Evolutionary conservation across 2,888 invertebrate genomes (phyloP).

Genomic region (Drosophila quasianomalipes): DNA sequence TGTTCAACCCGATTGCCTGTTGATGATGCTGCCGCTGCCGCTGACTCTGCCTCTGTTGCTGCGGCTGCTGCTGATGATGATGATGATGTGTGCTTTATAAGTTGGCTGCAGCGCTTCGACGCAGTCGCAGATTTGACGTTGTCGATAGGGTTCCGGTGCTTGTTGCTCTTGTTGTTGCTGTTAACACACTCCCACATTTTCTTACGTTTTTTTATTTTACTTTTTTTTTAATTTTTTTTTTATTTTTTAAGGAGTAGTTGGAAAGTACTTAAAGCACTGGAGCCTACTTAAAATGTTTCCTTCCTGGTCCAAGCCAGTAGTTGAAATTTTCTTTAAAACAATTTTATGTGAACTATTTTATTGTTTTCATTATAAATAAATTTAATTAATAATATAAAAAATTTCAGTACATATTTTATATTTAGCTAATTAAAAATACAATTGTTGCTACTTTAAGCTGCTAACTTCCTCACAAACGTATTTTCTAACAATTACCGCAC

Average conservation of each 20-base stretch:
- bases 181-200: constrained; percentile 80
- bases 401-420: background rate
- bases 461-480: constrained; percentile 25
- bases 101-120: constrained; percentile 64
- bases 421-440: background rate
- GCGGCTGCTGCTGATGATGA: constrained; percentile 56
- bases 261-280: constrained; percentile 8
- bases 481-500: constrained; percentile 30
- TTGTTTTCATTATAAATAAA: background rate
- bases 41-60: constrained; percentile 13
- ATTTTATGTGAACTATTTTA: background rate
- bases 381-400: background rate
- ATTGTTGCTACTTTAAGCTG: background rate
- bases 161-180: constrained; percentile 72
- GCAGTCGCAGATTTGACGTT: constrained; percentile 70
- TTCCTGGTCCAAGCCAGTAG: background rate
- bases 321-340: background rate
- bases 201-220: constrained; percentile 19
- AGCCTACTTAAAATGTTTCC: constrained; percentile 25
- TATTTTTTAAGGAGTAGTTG: constrained; percentile 40
- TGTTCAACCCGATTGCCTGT: constrained; percentile 57
- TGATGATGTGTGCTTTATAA: constrained; percentile 79
- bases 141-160: constrained; percentile 63
- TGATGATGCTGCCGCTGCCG: constrained; percentile 47
- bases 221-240: background rate